Evolutionary conservation across 2,888 invertebrate genomes (phyloP), one percentile per base, ranked within the genome.

Genomic region (Entomobrya multifasciata): DNA sequence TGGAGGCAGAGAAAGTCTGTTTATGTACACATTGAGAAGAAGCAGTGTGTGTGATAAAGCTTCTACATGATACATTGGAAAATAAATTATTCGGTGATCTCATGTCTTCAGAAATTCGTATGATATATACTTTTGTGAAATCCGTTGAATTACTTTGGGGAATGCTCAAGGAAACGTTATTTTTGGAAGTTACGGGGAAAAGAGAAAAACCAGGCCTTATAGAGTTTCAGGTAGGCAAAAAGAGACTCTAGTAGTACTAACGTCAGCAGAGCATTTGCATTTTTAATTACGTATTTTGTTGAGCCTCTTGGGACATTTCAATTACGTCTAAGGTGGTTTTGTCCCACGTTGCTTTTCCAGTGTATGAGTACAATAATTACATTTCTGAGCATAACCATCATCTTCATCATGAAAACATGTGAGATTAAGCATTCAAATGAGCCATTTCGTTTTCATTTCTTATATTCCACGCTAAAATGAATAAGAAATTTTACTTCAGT

Each of bases 311-410:
- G 20, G 41, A 67, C 30, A 67, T n/a, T n/a, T n/a, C n/a, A n/a
- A n/a, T n/a, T n/a, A n/a, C n/a, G n/a, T 55, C 30, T 10, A 27
- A 72, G 72, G 72, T 52, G 72, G 72, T 72, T 72, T 49, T 44
- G 62, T 80, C 57, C 44, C 67, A 15, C 57, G 60, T 27, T 47
- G 67, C 30, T 72, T 72, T 85, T 85, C n/a, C n/a, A n/a, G n/a
- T n/a, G n/a, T n/a, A n/a, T n/a, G n/a, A n/a, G n/a, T 78, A 67
- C 85, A 85, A 52, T 52, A 52, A 72, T 72, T 72, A 52, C 52
- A 52, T 30, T n/a, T n/a, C 72, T 52, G 49, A 36, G n/a, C n/a
- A n/a, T n/a, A n/a, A n/a, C n/a, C n/a, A n/a, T n/a, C n/a, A n/a
- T n/a, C 65, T 25, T n/a, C 67, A 44, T 44, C 67, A 67, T 67